Base-by-base conservation (phyloP, 2,888 invertebrate genomes). In the Agriopis aurantiaria region DNA sequence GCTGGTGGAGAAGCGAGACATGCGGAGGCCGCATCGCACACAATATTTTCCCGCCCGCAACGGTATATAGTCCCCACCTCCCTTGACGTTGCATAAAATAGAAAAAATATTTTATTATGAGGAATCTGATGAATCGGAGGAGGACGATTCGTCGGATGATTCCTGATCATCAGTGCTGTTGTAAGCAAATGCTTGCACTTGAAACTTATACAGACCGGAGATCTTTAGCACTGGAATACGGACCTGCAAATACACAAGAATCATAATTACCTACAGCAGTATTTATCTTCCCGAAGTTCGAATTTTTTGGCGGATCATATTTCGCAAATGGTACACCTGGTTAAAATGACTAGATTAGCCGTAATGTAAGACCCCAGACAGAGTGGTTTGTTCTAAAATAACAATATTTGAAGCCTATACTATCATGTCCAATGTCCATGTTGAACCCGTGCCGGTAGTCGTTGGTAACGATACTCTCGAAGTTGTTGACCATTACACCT, bases 111-210 rank as follows among this genome's bases (percentile, higher is more conserved):
- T 48, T 17, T n/a, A n/a, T 0, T 52, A 52, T 1, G n/a, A 8
- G 9, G 12, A 23, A 10, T 52, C 52, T 4, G 49, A 43, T 43
- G 43, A 43, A 8, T 53, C 52, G 8, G 62, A 52, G 5, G 61
- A 62, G 3, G 68, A 53, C 0, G 65, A 60, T 0, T 48, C 17
- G 12, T 48, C 17, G 12, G 69, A 46, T 5, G 45, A 45, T 4
- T 74, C 17, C 0, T 33, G 33, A 14, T 33, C 56, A 0, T 14
- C 33, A 8, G 46, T 46, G 0, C 72, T 3, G 74, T 91, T 91
- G 71, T 86, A 87, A 0, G 81, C 91, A 87, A 88, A 92, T 0
- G 85, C 91, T 49, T 91, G 91, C 0, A 92, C 85, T 57, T 90
- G 84, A 55, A 92, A 80, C 65, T 73, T 83, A 75, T 91, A 91